Percentiles rank a stretch among this genome's conserved stretches.
phyloP scores from a whole-genome alignment of 2,113 vertebrate species.

The Mohoua ochrocephala region DNA sequence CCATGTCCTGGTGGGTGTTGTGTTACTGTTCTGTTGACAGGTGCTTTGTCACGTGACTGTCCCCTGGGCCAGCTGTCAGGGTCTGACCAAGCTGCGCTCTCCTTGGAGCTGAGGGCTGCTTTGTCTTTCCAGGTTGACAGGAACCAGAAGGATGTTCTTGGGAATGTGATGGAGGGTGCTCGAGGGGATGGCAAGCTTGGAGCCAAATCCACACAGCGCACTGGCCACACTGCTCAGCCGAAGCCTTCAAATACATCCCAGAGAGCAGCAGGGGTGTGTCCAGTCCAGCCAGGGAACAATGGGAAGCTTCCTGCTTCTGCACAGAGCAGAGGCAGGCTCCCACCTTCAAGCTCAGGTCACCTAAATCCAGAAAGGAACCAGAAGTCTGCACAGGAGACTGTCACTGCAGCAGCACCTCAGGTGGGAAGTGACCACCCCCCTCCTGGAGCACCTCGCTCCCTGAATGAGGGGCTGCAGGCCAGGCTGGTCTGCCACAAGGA shows the following conservation, averaged over 20 bases:
- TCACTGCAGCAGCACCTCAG: neutral
- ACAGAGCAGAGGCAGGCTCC: neutral
- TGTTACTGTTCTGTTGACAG: neutral
- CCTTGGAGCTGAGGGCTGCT: neutral
- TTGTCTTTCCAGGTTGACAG: slow-evolving; percentile 37
- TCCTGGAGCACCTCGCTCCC: neutral
- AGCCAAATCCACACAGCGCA: neutral
- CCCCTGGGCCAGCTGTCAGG: neutral
- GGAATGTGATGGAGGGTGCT: neutral
- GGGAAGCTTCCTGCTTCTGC: neutral
- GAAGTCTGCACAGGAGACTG: neutral
- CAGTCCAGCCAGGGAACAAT: neutral
- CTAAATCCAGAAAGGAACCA: neutral
- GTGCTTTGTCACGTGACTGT: neutral
- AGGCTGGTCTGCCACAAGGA: slow-evolving; percentile 17
- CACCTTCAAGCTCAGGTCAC: neutral
- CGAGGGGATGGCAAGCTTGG: neutral
- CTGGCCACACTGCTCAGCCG: neutral
- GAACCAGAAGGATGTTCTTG: neutral
- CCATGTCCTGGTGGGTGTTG: neutral
- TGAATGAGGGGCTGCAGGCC: neutral
- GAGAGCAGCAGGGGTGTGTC: neutral
- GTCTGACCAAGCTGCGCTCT: neutral
- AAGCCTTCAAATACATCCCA: neutral
- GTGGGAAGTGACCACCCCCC: neutral